Percentiles rank a stretch among this genome's conserved stretches.
These are phyloP conservation scores for Homarus americanus DNA, from an alignment of 1,140 invertebrate genomes.

Conservation along the genomic window DNA sequence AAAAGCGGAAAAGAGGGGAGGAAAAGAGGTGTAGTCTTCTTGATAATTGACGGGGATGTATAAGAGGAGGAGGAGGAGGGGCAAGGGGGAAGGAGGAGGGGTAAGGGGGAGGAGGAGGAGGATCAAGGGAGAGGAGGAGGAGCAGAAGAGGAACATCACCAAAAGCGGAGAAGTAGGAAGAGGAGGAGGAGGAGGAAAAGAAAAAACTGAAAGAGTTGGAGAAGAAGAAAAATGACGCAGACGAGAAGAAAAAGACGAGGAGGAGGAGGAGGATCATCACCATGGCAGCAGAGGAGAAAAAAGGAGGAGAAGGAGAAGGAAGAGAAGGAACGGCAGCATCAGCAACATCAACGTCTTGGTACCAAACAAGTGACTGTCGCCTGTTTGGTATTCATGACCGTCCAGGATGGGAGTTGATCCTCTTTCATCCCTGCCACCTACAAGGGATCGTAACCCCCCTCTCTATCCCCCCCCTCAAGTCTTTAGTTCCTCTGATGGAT, in stretches of 20 bases:
- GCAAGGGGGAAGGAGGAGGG: too few species aligned
- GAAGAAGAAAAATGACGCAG: too few species aligned
- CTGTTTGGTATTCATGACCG: conserved; percentile 17
- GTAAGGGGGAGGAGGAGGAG: too few species aligned
- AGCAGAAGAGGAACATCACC: too few species aligned
- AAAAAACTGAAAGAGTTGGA: not conserved
- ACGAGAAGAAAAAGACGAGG: not conserved
- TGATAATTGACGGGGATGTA: too few species aligned
- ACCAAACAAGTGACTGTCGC: not conserved
- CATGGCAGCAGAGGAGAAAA: not conserved
- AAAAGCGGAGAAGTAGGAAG: too few species aligned
- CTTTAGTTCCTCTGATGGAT: not conserved
- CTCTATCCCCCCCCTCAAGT: too few species aligned
- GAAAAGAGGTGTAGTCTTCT: too few species aligned
- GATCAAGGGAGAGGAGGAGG: too few species aligned
- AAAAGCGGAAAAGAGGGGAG: too few species aligned
- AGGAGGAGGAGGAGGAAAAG: not conserved
- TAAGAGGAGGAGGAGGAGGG: too few species aligned
- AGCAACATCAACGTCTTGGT: not conserved
- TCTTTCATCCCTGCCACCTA: not conserved
- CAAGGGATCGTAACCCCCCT: not conserved
- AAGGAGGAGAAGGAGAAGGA: not conserved
- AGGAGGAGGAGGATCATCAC: not conserved
- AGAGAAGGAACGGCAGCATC: not conserved
- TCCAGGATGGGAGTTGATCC: not conserved